phyloP scores from a whole-genome alignment of 2,888 invertebrate genomes.

The Timandra comae region DNA sequence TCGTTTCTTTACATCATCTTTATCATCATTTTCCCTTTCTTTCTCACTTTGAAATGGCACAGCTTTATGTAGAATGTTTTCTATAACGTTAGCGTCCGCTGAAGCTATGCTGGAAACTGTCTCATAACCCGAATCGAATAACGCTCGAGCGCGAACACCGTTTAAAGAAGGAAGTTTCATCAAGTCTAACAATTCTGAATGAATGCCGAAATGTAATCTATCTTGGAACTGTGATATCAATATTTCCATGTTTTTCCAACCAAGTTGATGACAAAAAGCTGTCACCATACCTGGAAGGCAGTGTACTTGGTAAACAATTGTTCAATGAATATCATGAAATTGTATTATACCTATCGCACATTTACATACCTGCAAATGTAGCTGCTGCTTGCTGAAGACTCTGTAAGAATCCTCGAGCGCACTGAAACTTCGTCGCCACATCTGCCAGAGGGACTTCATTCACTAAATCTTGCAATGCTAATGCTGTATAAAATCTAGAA shows the following conservation, averaged over 20 bases:
- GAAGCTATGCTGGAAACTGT: slow-evolving; percentile 87
- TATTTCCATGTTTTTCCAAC: slow-evolving; percentile 94
- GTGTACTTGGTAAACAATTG: too few species aligned
- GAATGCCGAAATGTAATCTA: slow-evolving; percentile 95
- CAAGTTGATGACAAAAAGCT: slow-evolving; percentile 93
- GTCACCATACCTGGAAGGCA: slow-evolving; percentile 90
- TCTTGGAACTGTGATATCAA: slow-evolving; percentile 95
- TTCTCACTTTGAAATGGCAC: slow-evolving; percentile 91
- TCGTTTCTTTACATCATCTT: slow-evolving; percentile 79
- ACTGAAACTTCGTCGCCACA: slow-evolving; percentile 90
- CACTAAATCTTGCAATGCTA: slow-evolving; percentile 94
- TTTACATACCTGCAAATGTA: slow-evolving; percentile 96
- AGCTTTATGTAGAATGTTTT: slow-evolving; percentile 85
- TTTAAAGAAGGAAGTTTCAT: slow-evolving; percentile 90
- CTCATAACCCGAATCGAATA: slow-evolving; percentile 89
- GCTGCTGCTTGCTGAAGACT: slow-evolving; percentile 95
- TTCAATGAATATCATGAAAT: too few species aligned
- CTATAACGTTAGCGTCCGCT: slow-evolving; percentile 81
- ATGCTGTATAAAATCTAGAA: slow-evolving; percentile 88
- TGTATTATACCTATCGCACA: too few species aligned
- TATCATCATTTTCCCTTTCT: slow-evolving; percentile 82
- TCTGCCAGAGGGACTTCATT: slow-evolving; percentile 89
- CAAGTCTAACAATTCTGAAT: slow-evolving; percentile 93
- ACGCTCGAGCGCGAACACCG: slow-evolving; percentile 87
- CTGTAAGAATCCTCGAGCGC: slow-evolving; percentile 93